These are phyloP conservation scores for Plagiodera versicolora DNA, from an alignment of 2,888 invertebrate genomes.

Conservation along the genomic window DNA sequence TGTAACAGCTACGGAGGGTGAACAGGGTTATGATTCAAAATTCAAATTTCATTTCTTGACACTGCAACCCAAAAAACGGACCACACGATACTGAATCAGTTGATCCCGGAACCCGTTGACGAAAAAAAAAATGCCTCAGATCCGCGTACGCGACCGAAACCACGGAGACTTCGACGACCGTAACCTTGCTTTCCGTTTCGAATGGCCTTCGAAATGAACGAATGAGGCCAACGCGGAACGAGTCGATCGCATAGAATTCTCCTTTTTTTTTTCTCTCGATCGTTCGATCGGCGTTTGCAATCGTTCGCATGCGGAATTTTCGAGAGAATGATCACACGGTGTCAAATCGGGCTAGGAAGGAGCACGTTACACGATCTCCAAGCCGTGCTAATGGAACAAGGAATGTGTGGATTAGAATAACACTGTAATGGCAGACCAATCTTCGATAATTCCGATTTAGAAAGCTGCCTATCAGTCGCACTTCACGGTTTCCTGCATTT, in stretches of 20 bases:
- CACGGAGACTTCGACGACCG: slow-evolving; percentile 20
- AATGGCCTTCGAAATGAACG: slow-evolving; percentile 23
- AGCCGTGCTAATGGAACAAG: slow-evolving; percentile 4
- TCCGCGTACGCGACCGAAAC: slow-evolving; percentile 4
- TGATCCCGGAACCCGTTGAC: slow-evolving; percentile 1
- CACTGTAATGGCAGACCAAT: neutral
- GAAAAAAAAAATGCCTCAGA: neutral
- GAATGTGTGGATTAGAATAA: neutral
- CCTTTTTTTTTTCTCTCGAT: neutral
- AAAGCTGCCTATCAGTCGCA: neutral
- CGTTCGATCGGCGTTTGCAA: no score
- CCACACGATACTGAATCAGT: no score
- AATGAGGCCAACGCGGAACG: slow-evolving; percentile 23
- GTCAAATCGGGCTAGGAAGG: no score
- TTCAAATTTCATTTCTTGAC: no score
- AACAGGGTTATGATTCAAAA: no score
- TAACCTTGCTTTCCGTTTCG: slow-evolving; percentile 35
- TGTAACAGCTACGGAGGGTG: no score
- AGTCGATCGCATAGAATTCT: neutral
- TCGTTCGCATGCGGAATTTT: no score
- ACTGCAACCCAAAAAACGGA: no score
- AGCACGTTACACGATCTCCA: no score
- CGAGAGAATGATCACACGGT: no score
- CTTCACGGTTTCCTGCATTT: neutral
- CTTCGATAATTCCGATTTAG: slow-evolving; percentile 1